Conservation (phyloP, 92 coral and sea anemone genomes). For the Phenganax stokvisi region DNA sequence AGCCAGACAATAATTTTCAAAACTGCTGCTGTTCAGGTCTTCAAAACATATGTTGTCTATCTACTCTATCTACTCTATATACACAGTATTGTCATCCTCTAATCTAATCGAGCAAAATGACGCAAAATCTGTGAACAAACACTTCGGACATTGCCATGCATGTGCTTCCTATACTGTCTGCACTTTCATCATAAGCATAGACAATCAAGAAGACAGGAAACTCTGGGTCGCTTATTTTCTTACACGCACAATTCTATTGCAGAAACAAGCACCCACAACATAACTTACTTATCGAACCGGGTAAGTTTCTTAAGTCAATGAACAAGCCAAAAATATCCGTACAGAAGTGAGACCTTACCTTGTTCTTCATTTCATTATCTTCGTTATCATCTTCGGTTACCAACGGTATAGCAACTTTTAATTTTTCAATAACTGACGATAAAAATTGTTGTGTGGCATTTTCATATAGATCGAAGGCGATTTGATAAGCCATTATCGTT, state of each 20-base stretch:
- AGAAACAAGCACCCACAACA: too few relatives aligned
- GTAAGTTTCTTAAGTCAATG: too few relatives aligned
- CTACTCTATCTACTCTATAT: too few relatives aligned
- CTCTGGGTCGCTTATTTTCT: too few relatives aligned
- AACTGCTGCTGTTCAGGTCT: too few relatives aligned
- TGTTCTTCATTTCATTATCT: conserved; percentile 68
- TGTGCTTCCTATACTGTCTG: background rate
- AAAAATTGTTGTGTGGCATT: conserved; percentile 97
- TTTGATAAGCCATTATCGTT: conserved; percentile 95
- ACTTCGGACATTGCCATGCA: background rate
- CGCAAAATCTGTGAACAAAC: background rate
- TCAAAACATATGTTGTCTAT: too few relatives aligned
- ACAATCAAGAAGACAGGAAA: background rate
- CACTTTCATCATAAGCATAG: background rate
- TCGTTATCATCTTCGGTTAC: conserved; percentile 49
- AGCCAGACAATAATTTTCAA: too few relatives aligned
- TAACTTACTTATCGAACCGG: too few relatives aligned
- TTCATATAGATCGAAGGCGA: conserved; percentile 94
- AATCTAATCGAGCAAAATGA: background rate
- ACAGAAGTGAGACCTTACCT: conserved; percentile 41
- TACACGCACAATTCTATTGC: too few relatives aligned
- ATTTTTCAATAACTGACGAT: conserved; percentile 70
- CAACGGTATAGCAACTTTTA: conserved; percentile 79
- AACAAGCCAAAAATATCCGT: background rate
- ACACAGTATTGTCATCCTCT: too few relatives aligned